These are phyloP conservation scores for Mionectes macconnelli DNA, from an alignment of 2,113 vertebrate genomes.

Conservation along the genomic window DNA sequence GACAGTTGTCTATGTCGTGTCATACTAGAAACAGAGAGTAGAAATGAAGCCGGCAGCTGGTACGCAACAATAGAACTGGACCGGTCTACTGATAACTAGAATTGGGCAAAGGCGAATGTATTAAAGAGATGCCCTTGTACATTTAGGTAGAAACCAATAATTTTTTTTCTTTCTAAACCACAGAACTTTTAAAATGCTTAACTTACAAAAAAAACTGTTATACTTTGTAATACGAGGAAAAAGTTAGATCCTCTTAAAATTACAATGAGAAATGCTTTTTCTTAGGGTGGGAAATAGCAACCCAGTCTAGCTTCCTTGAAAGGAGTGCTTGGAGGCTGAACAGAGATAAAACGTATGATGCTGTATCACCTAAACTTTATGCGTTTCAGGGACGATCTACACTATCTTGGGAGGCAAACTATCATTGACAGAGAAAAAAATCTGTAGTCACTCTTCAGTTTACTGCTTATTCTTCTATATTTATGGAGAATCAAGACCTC, in stretches of 20 bases:
- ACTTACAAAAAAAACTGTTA: neutral
- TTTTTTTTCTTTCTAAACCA: neutral
- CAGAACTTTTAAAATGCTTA: neutral
- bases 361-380: neutral
- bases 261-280: neutral
- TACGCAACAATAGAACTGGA: neutral
- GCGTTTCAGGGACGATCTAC: fast-evolving
- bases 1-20: neutral
- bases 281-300: fast-evolving
- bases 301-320: neutral
- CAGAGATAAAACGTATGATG: neutral
- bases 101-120: neutral
- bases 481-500: neutral
- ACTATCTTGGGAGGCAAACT: neutral
- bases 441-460: neutral
- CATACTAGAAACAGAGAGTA: neutral
- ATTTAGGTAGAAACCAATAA: neutral
- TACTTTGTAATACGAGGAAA: neutral
- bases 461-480: neutral
- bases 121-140: neutral
- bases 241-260: neutral
- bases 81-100: neutral
- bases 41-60: neutral
- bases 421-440: neutral
- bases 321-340: neutral